Base-by-base conservation (phyloP, 2,888 invertebrate species). In the Sesia apiformis region DNA sequence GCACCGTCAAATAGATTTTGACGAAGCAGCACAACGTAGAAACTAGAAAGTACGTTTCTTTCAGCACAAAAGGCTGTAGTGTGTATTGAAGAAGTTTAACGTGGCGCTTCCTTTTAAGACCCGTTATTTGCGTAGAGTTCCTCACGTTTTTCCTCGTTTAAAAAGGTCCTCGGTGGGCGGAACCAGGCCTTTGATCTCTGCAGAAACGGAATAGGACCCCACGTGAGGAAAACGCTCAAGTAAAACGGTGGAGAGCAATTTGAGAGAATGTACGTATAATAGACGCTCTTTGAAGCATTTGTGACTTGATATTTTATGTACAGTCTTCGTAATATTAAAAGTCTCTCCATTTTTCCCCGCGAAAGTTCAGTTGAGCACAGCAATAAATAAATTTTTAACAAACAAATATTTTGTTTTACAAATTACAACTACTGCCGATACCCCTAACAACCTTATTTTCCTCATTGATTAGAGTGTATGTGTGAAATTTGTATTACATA, bases 171-270 rank as follows among this genome's bases (percentile, higher is more conserved):
- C 59, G 56, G 56, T 53, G 57, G 58, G 56, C 56, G 53, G 53
- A 5, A 38, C 38, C 50, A 5, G 50, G 50, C 58, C 68, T 74
- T 74, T 74, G 74, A 74, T 73, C 67, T 74, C 63, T 52, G 57
- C 56, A 57, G 64, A 58, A 60, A 63, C 64, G 63, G 65, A 67
- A 66, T 62, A 58, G 57, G 61, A 62, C 54, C 53, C 60, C 57
- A 57, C 55, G 57, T 58, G 57, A 38, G 50, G 5, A 39, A 50
- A 50, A 39, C 38, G 7, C 50, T 50, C 46, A 23, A 46, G 46
- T 46, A 8, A 5, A 23, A 6, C n/a, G 23, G 4, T 46, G 46
- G 46, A 46, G 46, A 46, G 46, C 46, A 8, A 46, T 46, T 46
- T 46, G 46, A 46, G 46, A 46, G 46, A 46, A 8, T 6, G 46